Base-by-base conservation (phyloP, 2,888 invertebrate species). In the Chrysina gloriosa region DNA sequence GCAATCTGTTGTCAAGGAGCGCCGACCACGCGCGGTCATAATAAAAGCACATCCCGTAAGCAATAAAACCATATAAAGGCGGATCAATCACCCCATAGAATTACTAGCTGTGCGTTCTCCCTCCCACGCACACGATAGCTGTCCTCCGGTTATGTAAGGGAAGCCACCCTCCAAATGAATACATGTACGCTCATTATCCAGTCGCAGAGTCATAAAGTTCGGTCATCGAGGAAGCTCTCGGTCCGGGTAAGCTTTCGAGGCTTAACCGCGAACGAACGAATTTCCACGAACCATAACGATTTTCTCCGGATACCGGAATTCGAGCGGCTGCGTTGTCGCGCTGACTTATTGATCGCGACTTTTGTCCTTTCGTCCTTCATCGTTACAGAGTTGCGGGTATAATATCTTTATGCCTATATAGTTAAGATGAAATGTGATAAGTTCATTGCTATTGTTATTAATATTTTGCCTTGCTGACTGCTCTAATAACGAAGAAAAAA, bases 41-140 rank as follows among this genome's bases (percentile, higher is more conserved):
- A 81, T 81, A 81, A 81, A 81, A 81, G 79, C 80, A 78, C 81
- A 80, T 80, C 80, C 76, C 76, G 75, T 76, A 73, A 75, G 73
- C 79, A 79, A 81, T 81, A 80, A 81, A 80, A 80, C 80, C 80
- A 77, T 81, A 82, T 82, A 81, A 80, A 79, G 78, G 77, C 77
- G 77, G 77, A 79, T 78, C 77, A 77, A 76, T 78, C 79, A 69
- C 79, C 78, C 78, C 73, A 76, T 69, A 23, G 70, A 73, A 74
- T 72, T 65, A 64, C 70, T 67, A 72, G 74, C 73, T 14, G 50
- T 77, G 74, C 39, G 7, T 25, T 42, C 58, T 25, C 42, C 39
- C 58, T 39, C 23, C 39, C 5, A 39, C 58, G 39, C 39, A 39
- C 42, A 29, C 50, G 27, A 50, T 23, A 42, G 58, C 16, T 58